Conservation (phyloP, 2,113 vertebrate genomes). For the Heptranchias perlo region DNA sequence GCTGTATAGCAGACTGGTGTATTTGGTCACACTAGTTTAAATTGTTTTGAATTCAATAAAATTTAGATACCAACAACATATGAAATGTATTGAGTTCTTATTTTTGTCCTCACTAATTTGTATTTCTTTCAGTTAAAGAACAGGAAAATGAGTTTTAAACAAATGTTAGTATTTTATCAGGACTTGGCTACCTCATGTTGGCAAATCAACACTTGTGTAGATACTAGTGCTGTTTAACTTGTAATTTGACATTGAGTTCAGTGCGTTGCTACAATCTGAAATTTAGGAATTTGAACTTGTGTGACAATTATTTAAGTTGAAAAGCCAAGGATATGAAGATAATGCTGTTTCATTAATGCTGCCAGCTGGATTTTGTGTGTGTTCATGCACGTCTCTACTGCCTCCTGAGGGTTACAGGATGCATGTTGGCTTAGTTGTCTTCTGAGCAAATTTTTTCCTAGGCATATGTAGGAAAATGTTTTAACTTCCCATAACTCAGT, state of each 20-base stretch:
- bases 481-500: not conserved
- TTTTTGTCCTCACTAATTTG: not conserved
- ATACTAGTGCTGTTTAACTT: not conserved
- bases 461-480: not conserved
- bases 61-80: not conserved
- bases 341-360: not conserved
- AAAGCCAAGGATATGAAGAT: not conserved
- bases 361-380: not conserved
- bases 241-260: not conserved
- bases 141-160: not conserved
- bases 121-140: not conserved
- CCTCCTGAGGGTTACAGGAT: not conserved
- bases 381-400: not conserved
- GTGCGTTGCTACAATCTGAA: not conserved
- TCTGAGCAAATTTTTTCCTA: not conserved
- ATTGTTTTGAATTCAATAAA: constrained; percentile 19
- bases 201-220: not conserved
- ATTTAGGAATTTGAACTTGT: not conserved
- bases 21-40: not conserved
- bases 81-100: not conserved
- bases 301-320: not conserved
- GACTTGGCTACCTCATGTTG: not conserved
- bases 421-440: not conserved
- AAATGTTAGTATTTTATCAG: not conserved
- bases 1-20: not conserved